Conservation (phyloP, 2,797 vertebrate genomes). For the Tragopan temminckii region DNA sequence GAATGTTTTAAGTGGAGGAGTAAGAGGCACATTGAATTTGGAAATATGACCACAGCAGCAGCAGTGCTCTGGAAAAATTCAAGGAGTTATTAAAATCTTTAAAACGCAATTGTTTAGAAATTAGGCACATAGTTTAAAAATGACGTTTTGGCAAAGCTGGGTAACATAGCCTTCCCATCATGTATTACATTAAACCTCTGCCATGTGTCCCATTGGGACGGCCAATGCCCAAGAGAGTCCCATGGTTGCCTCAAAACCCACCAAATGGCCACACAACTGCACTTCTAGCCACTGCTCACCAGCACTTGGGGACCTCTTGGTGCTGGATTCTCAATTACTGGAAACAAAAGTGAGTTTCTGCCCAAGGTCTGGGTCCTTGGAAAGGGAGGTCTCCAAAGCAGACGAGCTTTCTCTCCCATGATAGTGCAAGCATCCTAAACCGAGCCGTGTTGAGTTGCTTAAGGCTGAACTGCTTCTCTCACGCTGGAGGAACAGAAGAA, state of each 20-base stretch:
- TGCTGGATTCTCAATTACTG: neutral
- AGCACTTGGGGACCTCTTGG: neutral
- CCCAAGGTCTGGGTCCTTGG: neutral
- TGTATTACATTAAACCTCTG: constrained; percentile 11
- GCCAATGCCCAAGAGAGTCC: neutral
- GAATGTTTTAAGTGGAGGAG: constrained; percentile 59
- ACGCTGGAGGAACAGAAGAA: constrained; percentile 67
- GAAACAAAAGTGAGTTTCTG: neutral
- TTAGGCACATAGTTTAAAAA: constrained; percentile 32
- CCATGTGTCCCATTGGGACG: neutral
- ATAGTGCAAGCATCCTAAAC: constrained; percentile 15
- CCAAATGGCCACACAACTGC: neutral
- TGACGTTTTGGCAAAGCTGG: constrained; percentile 6
- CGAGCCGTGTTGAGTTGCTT: constrained; percentile 23
- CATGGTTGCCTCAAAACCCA: neutral
- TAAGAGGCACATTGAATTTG: constrained; percentile 50
- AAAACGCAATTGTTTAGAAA: constrained; percentile 68
- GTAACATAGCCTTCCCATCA: constrained; percentile 9
- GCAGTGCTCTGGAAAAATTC: constrained; percentile 64
- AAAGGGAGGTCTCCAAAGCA: neutral
- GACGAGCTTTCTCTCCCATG: constrained; percentile 30
- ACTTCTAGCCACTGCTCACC: neutral
- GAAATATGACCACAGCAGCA: constrained; percentile 53
- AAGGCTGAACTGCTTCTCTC: constrained; percentile 63
- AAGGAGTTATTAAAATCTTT: constrained; percentile 51